Base-by-base conservation (phyloP, 2,888 invertebrate genomes). In the Lobophora halterata region DNA sequence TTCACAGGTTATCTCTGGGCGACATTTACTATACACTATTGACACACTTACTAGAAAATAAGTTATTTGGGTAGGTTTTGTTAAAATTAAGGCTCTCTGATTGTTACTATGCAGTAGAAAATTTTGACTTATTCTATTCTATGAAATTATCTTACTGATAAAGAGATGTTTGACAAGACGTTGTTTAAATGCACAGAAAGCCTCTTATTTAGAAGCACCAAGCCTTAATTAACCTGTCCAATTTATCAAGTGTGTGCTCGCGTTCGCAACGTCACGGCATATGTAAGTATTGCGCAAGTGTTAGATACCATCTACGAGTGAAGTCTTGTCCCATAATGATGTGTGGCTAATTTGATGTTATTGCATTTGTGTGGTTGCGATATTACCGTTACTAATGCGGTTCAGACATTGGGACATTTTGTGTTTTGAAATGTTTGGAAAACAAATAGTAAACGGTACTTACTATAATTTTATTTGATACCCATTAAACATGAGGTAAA, bases 341-440 rank as follows among this genome's bases (percentile, higher is more conserved):
- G 52, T 48, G 50, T 53, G 44, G 36, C 48, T 42, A 53, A 53
- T 53, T 35, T 44, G 47, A 19, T 46, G 45, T 47, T 44, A 46
- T 48, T 50, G 48, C 47, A 48, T 52, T 46, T 37, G 38, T 31
- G 20, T 10, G 17, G 25, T 42, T 46, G 52, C 47, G 46, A 34
- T 46, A 42, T 41, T 41, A 42, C 14, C 32, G 39, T 47, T 30
- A 12, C 38, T 21, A 44, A 33, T 44, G 32, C 32, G 30, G 28
- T 23, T 42, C 47, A 32, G n/a, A n/a, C n/a, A 35, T 43, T 40
- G 21, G 37, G 13, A 10, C 47, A 11, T 50, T 41, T 30, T 34
- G 11, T 9, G 42, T 51, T 51, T 46, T 44, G 44, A 39, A 46
- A 44, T 50, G 39, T 49, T 49, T 44, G 38, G 17, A 33, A 43